Conservation (phyloP, 2,888 invertebrate genomes). For the Megastigmus dorsalis region DNA sequence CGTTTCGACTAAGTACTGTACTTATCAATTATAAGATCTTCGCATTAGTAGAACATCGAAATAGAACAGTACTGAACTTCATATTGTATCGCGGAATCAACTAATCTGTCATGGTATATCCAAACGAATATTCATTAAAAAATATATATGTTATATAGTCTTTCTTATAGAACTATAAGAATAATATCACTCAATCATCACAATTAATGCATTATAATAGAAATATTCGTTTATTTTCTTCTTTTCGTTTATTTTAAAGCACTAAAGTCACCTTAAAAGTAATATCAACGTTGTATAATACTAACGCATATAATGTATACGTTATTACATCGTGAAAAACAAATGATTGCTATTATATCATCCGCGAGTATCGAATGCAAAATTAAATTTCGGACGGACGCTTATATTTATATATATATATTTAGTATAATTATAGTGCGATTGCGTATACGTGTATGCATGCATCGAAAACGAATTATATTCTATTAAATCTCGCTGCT, state of each 20-base stretch:
- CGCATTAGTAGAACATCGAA: conserved; percentile 11
- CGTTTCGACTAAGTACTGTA: neutral
- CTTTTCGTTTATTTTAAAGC: conserved; percentile 21
- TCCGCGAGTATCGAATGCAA: conserved; percentile 13
- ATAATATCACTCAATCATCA: conserved; percentile 50
- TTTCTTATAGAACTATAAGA: conserved; percentile 36
- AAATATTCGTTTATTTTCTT: no score
- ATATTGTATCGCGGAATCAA: conserved; percentile 23
- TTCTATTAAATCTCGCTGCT: no score
- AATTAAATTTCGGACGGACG: conserved; percentile 47
- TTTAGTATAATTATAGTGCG: conserved; percentile 19
- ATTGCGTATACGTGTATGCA: conserved; percentile 10
- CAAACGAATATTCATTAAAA: conserved; percentile 47
- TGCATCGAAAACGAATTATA: conserved; percentile 1
- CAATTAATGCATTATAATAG: conserved; percentile 44
- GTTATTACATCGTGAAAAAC: neutral
- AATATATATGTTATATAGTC: conserved; percentile 46
- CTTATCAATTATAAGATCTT: conserved; percentile 6
- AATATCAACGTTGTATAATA: no score
- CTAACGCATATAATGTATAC: neutral
- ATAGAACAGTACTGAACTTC: conserved; percentile 6
- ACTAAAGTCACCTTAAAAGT: conserved; percentile 28
- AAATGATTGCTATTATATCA: conserved; percentile 20
- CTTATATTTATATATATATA: no score
- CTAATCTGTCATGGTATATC: conserved; percentile 23